A percentile compares a stretch with the other conserved stretches of the same genome.
Conservation (phyloP, 2,888 invertebrate genomes). For the Ctena decussata region DNA sequence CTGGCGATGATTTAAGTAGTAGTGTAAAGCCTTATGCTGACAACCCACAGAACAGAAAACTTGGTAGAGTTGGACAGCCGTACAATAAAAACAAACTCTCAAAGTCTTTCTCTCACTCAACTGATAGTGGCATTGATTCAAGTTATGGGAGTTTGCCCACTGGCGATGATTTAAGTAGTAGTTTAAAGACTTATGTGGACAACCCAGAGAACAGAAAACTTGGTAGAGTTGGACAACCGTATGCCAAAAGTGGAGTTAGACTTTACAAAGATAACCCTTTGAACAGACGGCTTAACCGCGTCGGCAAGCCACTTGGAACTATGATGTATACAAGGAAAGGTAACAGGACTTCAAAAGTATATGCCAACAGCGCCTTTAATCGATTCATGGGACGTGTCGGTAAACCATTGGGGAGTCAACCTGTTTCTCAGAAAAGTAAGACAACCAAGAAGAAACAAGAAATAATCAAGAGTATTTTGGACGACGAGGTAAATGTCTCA, state of each 20-base stretch:
- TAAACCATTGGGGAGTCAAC: conserved; percentile 22
- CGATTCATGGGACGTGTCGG: conserved; percentile 31
- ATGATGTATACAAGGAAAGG: conserved; percentile 28
- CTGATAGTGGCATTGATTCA: too few species aligned
- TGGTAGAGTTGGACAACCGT: too few species aligned
- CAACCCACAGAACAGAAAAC: too few species aligned
- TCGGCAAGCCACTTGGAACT: conserved; percentile 47
- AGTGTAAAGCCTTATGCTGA: too few species aligned
- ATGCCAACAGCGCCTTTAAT: neutral
- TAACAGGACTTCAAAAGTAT: neutral
- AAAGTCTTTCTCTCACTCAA: too few species aligned
- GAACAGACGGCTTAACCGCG: conserved; percentile 49
- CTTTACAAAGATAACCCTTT: conserved; percentile 38
- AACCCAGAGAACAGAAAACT: too few species aligned
- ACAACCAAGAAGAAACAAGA: neutral
- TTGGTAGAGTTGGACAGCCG: too few species aligned
- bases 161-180: too few species aligned
- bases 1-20: too few species aligned
- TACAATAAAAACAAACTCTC: too few species aligned
- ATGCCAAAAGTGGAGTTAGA: neutral
- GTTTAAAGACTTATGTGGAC: too few species aligned
- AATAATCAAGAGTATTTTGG: neutral
- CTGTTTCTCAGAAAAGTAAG: neutral
- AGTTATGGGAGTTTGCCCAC: too few species aligned
- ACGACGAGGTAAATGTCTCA: neutral